Evolutionary conservation across 1,140 invertebrate species (phyloP), one percentile per base, ranked within the genome.

Genomic region (Macrocentrus cingulum): DNA sequence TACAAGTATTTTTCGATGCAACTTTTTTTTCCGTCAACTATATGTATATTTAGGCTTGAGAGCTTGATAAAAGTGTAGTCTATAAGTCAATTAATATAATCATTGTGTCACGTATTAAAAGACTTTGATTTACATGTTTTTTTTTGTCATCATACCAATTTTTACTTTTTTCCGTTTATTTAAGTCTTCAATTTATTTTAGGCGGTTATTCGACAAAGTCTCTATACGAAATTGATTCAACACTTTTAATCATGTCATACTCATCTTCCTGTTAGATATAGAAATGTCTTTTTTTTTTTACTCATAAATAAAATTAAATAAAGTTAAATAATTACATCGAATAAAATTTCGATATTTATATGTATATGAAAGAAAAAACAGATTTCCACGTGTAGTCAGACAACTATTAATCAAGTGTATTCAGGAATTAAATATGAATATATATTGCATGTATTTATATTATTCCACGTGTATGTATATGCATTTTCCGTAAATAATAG

Each of bases 61-160:
- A 46, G 53, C 29, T 56, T 56, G 45, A 46, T 56, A 34, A 6
- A n/a, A n/a, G n/a, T n/a, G 29, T 56, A 56, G 42, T 46, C 53
- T 20, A 34, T 36, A 56, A 56, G 42, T 56, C 25, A 46, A 56
- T 46, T 34, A 20, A 32, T 20, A 46, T n/a, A 19, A n/a, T n/a
- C n/a, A n/a, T n/a, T n/a, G n/a, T n/a, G n/a, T n/a, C n/a, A n/a
- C n/a, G n/a, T n/a, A n/a, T n/a, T n/a, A n/a, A n/a, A n/a, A n/a
- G n/a, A n/a, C n/a, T n/a, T n/a, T n/a, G n/a, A 29, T 29, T 29
- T 29, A 4, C 4, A 29, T 9, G 25, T 29, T 29, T 29, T 29
- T 4, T 29, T 29, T 29, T 49, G n/a, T 29, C 11, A 49, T 49
- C 16, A 49, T 50, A 3, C 29, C 48, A 18, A 48, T 48, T 15